These are phyloP conservation scores for Drosophila pseudoananassae DNA, from an alignment of 1,140 invertebrate species.

Conservation along the genomic window DNA sequence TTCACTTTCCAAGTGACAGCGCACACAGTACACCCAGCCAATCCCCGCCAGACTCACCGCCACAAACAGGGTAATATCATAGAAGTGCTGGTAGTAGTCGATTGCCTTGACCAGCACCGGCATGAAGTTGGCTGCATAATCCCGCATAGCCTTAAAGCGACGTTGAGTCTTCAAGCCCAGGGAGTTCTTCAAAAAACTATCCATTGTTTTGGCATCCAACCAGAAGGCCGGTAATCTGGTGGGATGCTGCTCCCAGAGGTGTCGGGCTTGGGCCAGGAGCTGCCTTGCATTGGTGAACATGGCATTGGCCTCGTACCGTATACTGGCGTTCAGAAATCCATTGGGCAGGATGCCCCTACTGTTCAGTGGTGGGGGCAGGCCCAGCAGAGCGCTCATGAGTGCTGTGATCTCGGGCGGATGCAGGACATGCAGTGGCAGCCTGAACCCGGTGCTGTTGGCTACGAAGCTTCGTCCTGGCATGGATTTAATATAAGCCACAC, in stretches of 20 bases:
- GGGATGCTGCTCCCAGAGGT: slow-evolving; percentile 35
- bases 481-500: slow-evolving; percentile 85
- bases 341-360: slow-evolving; percentile 90
- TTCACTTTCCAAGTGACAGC: neutral
- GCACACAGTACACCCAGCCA: slow-evolving; percentile 86
- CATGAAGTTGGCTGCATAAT: slow-evolving; percentile 46
- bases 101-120: slow-evolving; percentile 85
- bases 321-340: slow-evolving; percentile 86
- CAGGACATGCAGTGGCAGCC: slow-evolving; percentile 86
- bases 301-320: slow-evolving; percentile 86
- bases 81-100: slow-evolving; percentile 91
- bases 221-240: slow-evolving; percentile 29
- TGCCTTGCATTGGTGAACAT: slow-evolving; percentile 90
- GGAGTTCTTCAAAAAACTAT: slow-evolving; percentile 18
- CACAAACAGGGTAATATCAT: slow-evolving; percentile 87
- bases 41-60: slow-evolving; percentile 87
- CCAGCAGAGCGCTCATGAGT: slow-evolving; percentile 93
- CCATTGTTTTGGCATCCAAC: slow-evolving; percentile 28
- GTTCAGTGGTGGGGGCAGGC: slow-evolving; percentile 94
- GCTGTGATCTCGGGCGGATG: slow-evolving; percentile 95
- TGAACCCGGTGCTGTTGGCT: slow-evolving; percentile 12
- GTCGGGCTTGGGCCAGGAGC: slow-evolving; percentile 89
- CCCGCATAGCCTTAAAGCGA: slow-evolving; percentile 39
- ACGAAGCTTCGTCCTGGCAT: slow-evolving; percentile 28
- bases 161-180: slow-evolving; percentile 27